phyloP scores from a whole-genome alignment of 2,113 vertebrate species.

The Aphyosemion australe region DNA sequence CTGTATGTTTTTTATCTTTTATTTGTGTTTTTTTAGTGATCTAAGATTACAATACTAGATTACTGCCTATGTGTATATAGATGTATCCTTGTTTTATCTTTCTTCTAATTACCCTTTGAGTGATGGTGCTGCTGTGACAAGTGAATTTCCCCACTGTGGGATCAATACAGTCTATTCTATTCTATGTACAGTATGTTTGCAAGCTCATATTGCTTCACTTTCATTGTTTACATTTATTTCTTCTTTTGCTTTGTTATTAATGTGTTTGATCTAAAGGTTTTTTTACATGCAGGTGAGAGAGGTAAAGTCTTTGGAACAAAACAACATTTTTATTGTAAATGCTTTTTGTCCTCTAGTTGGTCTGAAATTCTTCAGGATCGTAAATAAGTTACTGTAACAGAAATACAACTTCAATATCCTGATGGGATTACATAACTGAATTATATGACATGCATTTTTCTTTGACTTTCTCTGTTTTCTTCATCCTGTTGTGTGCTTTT shows the following conservation, averaged over 20 bases:
- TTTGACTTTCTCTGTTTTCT: not conserved
- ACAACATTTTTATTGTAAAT: not conserved
- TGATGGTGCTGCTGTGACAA: no score
- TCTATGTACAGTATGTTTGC: no score
- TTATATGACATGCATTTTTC: not conserved
- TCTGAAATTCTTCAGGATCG: not conserved
- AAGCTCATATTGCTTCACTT: not conserved
- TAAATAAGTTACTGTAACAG: not conserved
- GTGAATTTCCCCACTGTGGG: no score
- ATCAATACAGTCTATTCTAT: no score
- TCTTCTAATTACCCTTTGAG: no score
- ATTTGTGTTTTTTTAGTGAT: no score
- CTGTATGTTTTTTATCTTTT: no score
- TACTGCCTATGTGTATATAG: no score
- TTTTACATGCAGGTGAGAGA: constrained; percentile 3
- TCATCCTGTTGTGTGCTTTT: not conserved
- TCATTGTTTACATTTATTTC: constrained; percentile 10
- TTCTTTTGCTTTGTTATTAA: constrained; percentile 10
- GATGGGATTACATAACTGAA: not conserved
- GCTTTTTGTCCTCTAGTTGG: constrained; percentile 6
- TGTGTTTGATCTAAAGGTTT: not conserved
- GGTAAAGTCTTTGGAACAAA: constrained; percentile 1
- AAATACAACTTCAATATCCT: not conserved
- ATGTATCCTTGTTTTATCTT: no score
- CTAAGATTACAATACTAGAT: no score